Evolutionary conservation across 2,888 invertebrate genomes (phyloP).

Genomic region (Hipparchia sbordonii): DNA sequence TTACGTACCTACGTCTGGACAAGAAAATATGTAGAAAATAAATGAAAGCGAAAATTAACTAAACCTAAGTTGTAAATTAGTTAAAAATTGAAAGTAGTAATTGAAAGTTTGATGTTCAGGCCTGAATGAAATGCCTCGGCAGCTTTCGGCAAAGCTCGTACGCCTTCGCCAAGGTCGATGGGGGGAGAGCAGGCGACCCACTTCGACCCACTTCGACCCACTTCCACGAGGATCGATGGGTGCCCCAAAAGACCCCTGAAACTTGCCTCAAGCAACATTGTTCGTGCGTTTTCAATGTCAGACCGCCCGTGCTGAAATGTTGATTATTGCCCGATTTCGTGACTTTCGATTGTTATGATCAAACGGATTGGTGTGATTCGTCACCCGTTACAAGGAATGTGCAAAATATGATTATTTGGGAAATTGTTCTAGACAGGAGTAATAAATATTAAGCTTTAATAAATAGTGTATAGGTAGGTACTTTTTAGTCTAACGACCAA

Average conservation of each 20-base stretch:
- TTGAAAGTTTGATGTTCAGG: constrained; percentile 6
- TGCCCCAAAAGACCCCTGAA: constrained; percentile 64
- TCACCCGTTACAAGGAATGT: constrained; percentile 40
- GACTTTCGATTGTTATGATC: constrained; percentile 56
- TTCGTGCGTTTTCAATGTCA: constrained; percentile 78
- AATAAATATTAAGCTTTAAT: background rate
- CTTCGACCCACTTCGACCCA: constrained; percentile 71
- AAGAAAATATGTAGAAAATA: background rate
- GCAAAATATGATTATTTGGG: background rate
- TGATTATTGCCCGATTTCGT: constrained; percentile 68
- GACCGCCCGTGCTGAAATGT: constrained; percentile 65
- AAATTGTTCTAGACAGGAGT: background rate
- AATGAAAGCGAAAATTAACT: background rate
- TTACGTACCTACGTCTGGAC: too few relatives aligned
- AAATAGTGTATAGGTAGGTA: too few relatives aligned
- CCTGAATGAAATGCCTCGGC: constrained; percentile 71
- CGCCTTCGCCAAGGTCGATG: constrained; percentile 69
- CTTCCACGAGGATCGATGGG: constrained; percentile 80
- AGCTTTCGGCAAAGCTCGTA: constrained; percentile 64
- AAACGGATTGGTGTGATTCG: constrained; percentile 13
- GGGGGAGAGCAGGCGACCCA: constrained; percentile 60
- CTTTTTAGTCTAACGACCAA: too few relatives aligned
- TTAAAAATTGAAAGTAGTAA: background rate
- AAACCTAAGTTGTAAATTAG: background rate
- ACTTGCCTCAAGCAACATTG: constrained; percentile 57